Base-by-base conservation (phyloP, 2,113 vertebrate species). In the Misgurnus anguillicaudatus region DNA sequence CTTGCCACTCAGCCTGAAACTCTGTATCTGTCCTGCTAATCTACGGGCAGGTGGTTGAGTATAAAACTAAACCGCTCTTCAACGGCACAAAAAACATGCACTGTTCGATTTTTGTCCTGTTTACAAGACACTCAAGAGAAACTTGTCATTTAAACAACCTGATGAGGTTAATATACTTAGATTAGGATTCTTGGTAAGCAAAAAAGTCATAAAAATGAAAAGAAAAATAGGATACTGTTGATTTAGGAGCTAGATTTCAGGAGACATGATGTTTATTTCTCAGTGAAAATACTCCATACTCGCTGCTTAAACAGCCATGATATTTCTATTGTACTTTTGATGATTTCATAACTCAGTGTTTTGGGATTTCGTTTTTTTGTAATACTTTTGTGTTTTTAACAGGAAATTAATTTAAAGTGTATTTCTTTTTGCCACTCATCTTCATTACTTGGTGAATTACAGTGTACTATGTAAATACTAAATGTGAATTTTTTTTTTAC, bases 81-180 rank as follows among this genome's bases (percentile, higher is more conserved):
- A 94, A 89, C 81, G 94, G 95, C 91, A 95, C 94, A 95, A 95
- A 31, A 94, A 94, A 94, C 94, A 90, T 98, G 97, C 97, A 98
- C 97, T 98, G 96, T 96, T 97, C 94, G 94, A 94, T 96, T 96
- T 60, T 96, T 97, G 17, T 96, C 96, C 95, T 95, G 96, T 98
- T 98, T 98, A 31, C 24, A 31, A 31, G 24, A 98, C 96, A 88
- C 93, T 95, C 92, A 94, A 96, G 95, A 96, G 96, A 97, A 97
- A 96, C 95, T 92, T 96, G 93, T 92, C 93, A 95, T 92, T 92
- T 93, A 93, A 92, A 92, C 90, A 88, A 85, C 85, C 87, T 80
- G 92, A 92, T 87, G 88, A 86, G 88, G 93, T 93, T 57, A 79
- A 64, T 19, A 36, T 19, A 53, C 19, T 61, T 47, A 63, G 72